Evolutionary conservation across 2,113 vertebrate species (phyloP), one percentile per base, ranked within the genome.

Genomic region (Microcebus tavaratra): DNA sequence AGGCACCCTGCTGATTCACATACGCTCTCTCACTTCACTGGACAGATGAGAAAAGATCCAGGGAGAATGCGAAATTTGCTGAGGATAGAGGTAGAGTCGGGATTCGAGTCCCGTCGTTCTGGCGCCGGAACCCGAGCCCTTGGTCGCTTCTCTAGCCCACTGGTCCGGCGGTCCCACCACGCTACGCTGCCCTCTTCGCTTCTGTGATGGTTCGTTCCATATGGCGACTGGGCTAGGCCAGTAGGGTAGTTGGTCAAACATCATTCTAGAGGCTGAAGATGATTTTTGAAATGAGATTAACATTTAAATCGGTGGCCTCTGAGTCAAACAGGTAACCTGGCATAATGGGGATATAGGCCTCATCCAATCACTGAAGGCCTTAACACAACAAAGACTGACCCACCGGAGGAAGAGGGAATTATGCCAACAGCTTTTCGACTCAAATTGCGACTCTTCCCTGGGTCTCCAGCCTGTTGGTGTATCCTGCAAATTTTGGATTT

Each of bases 111-210:
- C 20, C 5, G n/a, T 15, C 2, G 4, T 67, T 21, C 11, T 20
- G n/a, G 53, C 6, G 31, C 34, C 73, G 34, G 57, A 72, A 90
- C 55, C 36, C 53, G 31, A 29, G 42, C 15, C 15, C 45, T 87
- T 18, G 6, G 27, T 0, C 9, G n/a, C 17, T 29, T 20, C 13
- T 73, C 42, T 17, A 34, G 23, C 23, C 31, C 5, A 59, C 2
- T 2, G n/a, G 17, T 23, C 20, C 6, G 17, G 25, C 7, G 2
- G 4, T n/a, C 82, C 70, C 12, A n/a, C 1, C 14, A 4, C 3
- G 10, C 53, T 14, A 21, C 15, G 4, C 2, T 4, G 13, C 4
- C 4, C 20, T 48, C 14, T 36, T 65, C 36, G 8, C 11, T 57
- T 63, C 36, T 25, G 39, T 15, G 50, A 36, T 0, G 10, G 53